phyloP scores from a whole-genome alignment of 2,888 invertebrate species.

The Eledone cirrhosa region DNA sequence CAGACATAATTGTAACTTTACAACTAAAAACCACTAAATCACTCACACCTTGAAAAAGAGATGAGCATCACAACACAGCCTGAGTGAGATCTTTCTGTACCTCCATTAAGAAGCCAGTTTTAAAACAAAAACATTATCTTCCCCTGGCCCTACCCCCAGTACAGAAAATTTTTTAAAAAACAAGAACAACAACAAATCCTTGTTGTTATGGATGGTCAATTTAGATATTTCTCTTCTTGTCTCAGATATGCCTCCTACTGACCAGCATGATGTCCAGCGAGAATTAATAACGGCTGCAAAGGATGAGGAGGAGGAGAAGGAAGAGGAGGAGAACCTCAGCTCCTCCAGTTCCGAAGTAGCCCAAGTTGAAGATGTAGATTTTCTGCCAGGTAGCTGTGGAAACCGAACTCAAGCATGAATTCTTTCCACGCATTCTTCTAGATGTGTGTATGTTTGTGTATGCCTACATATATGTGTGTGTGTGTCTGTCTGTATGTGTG shows the following conservation, averaged over 20 bases:
- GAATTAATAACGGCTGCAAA: not conserved
- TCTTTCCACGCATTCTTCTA: not conserved
- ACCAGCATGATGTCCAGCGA: not conserved
- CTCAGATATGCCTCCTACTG: conserved; percentile 21
- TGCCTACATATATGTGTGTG: not conserved
- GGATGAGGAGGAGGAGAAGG: conserved; percentile 28
- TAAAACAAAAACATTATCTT: no score
- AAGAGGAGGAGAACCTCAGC: conserved; percentile 51
- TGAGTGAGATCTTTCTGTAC: no score
- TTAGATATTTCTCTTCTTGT: not conserved
- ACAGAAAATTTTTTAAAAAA: no score
- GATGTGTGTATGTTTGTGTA: not conserved
- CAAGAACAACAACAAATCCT: no score
- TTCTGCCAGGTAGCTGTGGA: conserved; percentile 47
- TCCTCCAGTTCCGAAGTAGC: conserved; percentile 60
- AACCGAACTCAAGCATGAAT: conserved; percentile 14
- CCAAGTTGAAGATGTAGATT: conserved; percentile 55
- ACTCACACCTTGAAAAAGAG: no score
- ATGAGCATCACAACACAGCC: no score
- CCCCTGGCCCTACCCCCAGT: no score
- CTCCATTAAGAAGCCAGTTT: no score
- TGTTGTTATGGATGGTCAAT: no score
- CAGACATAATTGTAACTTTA: no score
- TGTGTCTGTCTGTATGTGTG: no score
- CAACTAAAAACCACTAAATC: no score